Base-by-base conservation (phyloP, 2,113 vertebrate species). In the Nothobranchius furzeri region DNA sequence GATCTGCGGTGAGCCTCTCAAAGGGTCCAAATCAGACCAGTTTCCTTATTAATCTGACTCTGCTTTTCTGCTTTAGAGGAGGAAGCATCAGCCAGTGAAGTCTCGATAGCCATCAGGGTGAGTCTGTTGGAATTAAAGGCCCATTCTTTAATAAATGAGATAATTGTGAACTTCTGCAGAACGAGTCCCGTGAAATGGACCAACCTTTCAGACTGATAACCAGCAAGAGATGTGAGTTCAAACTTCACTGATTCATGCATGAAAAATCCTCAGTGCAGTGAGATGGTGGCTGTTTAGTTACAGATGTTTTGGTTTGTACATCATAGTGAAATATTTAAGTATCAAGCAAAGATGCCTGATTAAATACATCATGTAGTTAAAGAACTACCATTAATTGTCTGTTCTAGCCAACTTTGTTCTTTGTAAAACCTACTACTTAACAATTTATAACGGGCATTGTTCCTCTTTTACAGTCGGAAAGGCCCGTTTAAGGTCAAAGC, bases 51-150 rank as follows among this genome's bases (percentile, higher is more conserved):
- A 2, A 15, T 47, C 45, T 46, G 2, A n/a, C 10, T 12, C n/a
- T 24, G 20, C 14, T 48, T 55, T 45, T 50, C 36, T 50, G 12
- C 46, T 9, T 0, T 0, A 83, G 84, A 78, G 25, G 82, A 81
- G 3, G 80, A 86, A 9, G 12, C 61, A 0, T 77, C 86, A 6
- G 84, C 82, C 4, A 91, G 91, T 24, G 89, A 92, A 0, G 85
- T 88, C 2, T 91, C 90, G 0, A 91, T 91, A 37, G 85, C 86
- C 12, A 79, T 91, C 37, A 87, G 69, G 85, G 92, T 93, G 76
- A 87, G 78, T 59, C 6, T 8, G 0, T 36, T 55, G 4, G 4
- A n/a, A 36, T 12, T 57, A 12, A 30, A 30, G 30, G 30, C 3
- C 4, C 30, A 30, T 6, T 53, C 40, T 13, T 7, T 7, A n/a